Evolutionary conservation across 1,140 invertebrate species (phyloP).

Genomic region (Delia radicum): DNA sequence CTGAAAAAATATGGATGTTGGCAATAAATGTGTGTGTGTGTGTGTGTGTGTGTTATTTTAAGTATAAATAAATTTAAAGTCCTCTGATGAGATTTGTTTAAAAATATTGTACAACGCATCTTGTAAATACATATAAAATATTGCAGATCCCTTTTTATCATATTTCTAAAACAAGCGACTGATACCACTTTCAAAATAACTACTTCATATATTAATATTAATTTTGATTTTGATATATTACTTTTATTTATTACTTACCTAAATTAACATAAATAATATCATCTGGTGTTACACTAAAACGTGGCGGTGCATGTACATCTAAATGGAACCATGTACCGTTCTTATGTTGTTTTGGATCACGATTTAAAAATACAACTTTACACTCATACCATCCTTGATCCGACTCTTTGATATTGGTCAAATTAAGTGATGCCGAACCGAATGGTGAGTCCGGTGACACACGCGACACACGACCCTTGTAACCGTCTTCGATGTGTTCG

Average conservation of each 20-base stretch:
- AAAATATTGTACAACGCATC: too few relatives aligned
- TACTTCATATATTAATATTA: too few relatives aligned
- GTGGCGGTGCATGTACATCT: constrained; percentile 91
- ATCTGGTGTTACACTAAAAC: constrained; percentile 88
- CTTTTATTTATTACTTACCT: constrained; percentile 58
- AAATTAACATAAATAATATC: constrained; percentile 95
- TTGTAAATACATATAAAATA: too few relatives aligned
- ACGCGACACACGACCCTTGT: constrained; percentile 85
- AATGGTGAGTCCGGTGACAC: constrained; percentile 83
- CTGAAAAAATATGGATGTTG: too few relatives aligned
- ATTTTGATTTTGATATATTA: background rate
- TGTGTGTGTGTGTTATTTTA: too few relatives aligned
- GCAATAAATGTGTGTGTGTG: too few relatives aligned
- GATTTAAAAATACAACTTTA: constrained; percentile 93
- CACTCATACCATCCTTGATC: constrained; percentile 98
- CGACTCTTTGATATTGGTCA: constrained; percentile 86
- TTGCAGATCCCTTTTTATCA: too few relatives aligned
- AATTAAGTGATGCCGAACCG: constrained; percentile 87
- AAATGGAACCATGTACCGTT: constrained; percentile 96
- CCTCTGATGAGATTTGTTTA: too few relatives aligned
- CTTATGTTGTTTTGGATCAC: constrained; percentile 83
- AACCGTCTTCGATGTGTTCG: constrained; percentile 88
- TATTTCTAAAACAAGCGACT: too few relatives aligned
- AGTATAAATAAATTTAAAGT: too few relatives aligned
- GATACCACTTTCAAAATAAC: too few relatives aligned